phyloP scores from a whole-genome alignment of 2,113 vertebrate species.

The Echinops telfairi region DNA sequence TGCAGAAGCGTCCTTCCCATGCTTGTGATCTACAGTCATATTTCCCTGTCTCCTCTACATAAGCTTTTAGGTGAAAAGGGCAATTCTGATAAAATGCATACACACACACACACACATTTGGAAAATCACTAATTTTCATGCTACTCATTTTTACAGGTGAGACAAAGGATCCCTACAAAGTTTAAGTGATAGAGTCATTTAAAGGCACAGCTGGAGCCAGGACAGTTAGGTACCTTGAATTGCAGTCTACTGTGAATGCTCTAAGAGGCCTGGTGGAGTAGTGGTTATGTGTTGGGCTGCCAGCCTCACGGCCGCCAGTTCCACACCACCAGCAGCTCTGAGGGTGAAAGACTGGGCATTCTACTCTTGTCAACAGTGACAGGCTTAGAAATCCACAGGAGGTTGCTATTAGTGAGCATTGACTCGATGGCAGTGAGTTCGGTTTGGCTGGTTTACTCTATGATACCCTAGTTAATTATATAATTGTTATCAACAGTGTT shows the following conservation, averaged over 20 bases:
- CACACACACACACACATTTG: conserved; percentile 2
- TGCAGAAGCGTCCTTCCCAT: no score
- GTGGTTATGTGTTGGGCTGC: no score
- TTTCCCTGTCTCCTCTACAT: no score
- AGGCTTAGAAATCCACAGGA: no score
- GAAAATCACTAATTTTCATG: conserved; percentile 22
- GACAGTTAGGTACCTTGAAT: background rate
- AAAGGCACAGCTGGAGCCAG: background rate
- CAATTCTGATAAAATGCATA: conserved; percentile 18
- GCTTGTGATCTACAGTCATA: no score
- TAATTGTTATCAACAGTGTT: background rate
- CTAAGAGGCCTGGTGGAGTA: no score
- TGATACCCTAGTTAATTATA: background rate
- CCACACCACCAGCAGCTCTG: no score
- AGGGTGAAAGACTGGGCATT: no score
- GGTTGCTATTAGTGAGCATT: no score
- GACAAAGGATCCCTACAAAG: background rate
- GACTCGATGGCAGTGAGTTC: no score
- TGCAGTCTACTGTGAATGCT: background rate
- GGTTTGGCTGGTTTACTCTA: background rate
- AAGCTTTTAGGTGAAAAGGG: background rate
- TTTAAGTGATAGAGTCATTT: background rate
- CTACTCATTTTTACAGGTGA: background rate
- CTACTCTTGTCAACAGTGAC: no score
- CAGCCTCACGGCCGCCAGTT: no score